Conservation (phyloP, 2,797 vertebrate genomes). For the Atherinosoma microstoma region DNA sequence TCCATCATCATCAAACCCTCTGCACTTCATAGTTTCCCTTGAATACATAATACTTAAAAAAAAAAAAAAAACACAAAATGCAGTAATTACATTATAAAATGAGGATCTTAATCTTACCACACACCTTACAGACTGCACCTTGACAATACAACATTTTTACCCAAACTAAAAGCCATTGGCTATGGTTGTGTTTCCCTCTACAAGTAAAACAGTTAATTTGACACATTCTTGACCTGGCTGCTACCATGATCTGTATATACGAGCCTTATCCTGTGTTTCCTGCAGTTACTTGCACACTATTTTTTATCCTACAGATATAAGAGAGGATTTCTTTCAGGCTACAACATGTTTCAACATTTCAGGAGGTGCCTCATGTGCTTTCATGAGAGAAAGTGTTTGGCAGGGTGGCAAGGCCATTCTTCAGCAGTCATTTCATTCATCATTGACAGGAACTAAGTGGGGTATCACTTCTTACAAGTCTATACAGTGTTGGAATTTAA, state of each 20-base stretch:
- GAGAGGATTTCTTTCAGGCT: conserved; percentile 53
- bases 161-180: background rate
- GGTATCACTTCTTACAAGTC: conserved; percentile 66
- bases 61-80: rapidly evolving
- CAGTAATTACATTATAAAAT: background rate
- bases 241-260: background rate
- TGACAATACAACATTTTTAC: background rate
- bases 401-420: conserved; percentile 38
- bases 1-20: background rate
- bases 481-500: conserved; percentile 68
- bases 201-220: background rate
- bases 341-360: conserved; percentile 54
- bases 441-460: conserved; percentile 52
- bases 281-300: background rate
- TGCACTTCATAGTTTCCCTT: background rate
- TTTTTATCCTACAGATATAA: conserved; percentile 38
- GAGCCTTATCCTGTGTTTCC: background rate
- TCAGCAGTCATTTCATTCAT: conserved; percentile 61
- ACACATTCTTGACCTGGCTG: conserved; percentile 3
- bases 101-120: background rate
- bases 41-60: background rate
- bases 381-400: conserved; percentile 16
- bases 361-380: conserved; percentile 1
- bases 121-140: background rate
- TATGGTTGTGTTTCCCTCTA: background rate